A percentile compares a stretch with the other conserved stretches of the same genome.
Evolutionary conservation across 2,888 invertebrate species (phyloP).

Genomic region (Carcina quercana): DNA sequence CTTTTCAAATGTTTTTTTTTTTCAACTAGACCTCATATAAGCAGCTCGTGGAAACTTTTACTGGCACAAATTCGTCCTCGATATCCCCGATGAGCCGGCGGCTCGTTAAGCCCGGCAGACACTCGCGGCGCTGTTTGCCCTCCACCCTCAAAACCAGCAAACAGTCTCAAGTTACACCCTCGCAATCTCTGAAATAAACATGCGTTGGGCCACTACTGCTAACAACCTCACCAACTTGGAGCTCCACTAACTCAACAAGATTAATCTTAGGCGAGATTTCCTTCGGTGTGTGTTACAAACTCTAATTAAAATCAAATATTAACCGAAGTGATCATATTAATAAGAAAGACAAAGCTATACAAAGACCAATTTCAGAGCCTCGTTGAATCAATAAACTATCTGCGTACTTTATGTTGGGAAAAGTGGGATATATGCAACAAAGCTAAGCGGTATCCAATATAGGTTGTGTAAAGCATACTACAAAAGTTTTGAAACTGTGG

Average conservation of each 20-base stretch:
- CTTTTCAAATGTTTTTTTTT: too few species aligned
- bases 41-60: slow-evolving; percentile 28
- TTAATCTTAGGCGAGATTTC: slow-evolving; percentile 45
- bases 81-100: slow-evolving; percentile 45
- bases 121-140: slow-evolving; percentile 43
- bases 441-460: too few species aligned
- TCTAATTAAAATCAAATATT: slow-evolving; percentile 50
- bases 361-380: slow-evolving; percentile 3
- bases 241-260: slow-evolving; percentile 47
- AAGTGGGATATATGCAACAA: too few species aligned
- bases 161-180: slow-evolving; percentile 60
- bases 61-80: slow-evolving; percentile 35
- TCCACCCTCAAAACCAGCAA: slow-evolving; percentile 53
- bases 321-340: slow-evolving; percentile 15
- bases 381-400: too few species aligned
- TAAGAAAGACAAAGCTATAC: slow-evolving; percentile 8
- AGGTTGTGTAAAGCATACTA: too few species aligned
- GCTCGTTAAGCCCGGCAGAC: slow-evolving; percentile 53
- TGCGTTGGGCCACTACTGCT: slow-evolving; percentile 51
- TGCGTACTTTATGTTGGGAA: too few species aligned
- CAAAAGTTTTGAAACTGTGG: too few species aligned
- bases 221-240: slow-evolving; percentile 52
- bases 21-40: slow-evolving; percentile 15
- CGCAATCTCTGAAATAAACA: slow-evolving; percentile 64
- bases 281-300: slow-evolving; percentile 38